Base-by-base conservation (phyloP, 2,113 vertebrate genomes). In the Istiophorus platypterus region DNA sequence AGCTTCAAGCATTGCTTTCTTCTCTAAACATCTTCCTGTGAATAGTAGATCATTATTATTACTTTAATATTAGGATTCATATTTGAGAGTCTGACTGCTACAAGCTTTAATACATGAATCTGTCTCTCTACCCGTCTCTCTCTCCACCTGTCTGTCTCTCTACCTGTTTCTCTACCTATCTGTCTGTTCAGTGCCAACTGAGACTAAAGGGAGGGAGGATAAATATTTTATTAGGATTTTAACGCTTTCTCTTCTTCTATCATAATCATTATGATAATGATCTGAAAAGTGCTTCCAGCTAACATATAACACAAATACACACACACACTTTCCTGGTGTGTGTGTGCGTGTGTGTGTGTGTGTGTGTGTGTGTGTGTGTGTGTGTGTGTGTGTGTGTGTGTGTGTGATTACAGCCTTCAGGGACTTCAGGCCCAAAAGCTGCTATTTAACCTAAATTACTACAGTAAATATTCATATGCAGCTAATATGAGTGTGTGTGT, bases 251-350 rank as follows among this genome's bases (percentile, higher is more conserved):
- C 71, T 80, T 83, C 49, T 81, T 89, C 89, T 71, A 88, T 92
- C 85, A 86, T 89, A 82, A 88, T 86, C 80, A 87, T 91, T 83
- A 89, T 92, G 83, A 86, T 90, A 91, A 93, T 93, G 82, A 91
- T 82, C 70, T 80, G 37, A 61, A 80, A 69, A 74, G 52, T 78
- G 78, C 90, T 88, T 76, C 81, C 29, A 82, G 85, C 82, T 18
- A 80, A 64, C 76, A 73, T 27, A 88, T n/a, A 47, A 47, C 62
- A 54, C 62, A 31, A 54, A 49, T 42, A 34, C 24, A 64, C 45
- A 63, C 56, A 47, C 66, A 65, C 61, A 66, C 42, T 39, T 49
- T 51, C 42, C n/a, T 41, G 45, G 31, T 17, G 39, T 79, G 71
- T 26, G 63, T 75, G 69, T 78, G 81, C 42, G 17, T n/a, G n/a